Evolutionary conservation across 2,113 vertebrate genomes (phyloP).

Genomic region (Neopipo cinnamomea): DNA sequence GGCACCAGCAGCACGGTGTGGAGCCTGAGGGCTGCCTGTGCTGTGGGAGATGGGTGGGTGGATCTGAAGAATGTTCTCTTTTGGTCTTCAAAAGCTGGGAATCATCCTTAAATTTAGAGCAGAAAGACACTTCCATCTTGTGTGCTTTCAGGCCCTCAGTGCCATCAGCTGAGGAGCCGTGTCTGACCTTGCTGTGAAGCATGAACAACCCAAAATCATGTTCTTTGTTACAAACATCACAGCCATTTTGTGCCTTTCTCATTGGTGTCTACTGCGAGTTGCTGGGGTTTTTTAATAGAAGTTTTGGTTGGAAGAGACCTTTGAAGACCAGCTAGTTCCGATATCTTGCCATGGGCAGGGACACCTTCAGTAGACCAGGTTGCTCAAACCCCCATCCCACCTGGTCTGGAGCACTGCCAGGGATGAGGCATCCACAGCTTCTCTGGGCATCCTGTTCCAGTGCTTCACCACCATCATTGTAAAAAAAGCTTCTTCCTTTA

Average conservation of each 20-base stretch:
- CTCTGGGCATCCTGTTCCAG: not conserved
- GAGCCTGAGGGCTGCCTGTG: not conserved
- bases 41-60: not conserved
- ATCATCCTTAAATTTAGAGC: not conserved
- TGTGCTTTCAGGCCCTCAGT: not conserved
- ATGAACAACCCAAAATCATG: not conserved
- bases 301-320: not conserved
- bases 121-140: not conserved
- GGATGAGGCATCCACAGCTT: not conserved
- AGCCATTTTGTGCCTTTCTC: not conserved
- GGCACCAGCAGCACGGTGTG: rapidly evolving
- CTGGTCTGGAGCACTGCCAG: not conserved
- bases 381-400: not conserved
- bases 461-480: not conserved
- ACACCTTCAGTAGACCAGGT: not conserved
- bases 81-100: not conserved
- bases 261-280: not conserved
- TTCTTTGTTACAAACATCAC: not conserved
- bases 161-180: not conserved
- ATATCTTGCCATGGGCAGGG: not conserved
- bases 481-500: not conserved
- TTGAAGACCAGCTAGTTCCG: not conserved
- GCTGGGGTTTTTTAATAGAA: not conserved
- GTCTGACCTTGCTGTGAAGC: not conserved
- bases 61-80: not conserved